These are phyloP conservation scores for Ciconia maguari DNA, from an alignment of 2,113 vertebrate genomes.

Conservation along the genomic window DNA sequence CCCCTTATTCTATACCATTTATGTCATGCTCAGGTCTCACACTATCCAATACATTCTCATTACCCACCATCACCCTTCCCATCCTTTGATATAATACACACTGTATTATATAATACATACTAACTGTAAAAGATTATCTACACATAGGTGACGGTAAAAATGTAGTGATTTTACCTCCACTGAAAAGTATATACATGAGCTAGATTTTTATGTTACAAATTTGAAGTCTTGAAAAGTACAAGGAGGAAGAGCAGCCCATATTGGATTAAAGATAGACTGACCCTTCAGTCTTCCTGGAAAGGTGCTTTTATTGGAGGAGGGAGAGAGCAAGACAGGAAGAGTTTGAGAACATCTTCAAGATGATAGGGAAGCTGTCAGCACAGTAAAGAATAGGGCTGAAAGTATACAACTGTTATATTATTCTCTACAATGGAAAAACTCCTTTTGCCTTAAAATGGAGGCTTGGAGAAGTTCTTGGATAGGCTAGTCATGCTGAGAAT, in stretches of 20 bases:
- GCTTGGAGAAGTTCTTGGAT: neutral
- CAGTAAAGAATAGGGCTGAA: neutral
- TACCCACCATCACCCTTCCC: too few species aligned
- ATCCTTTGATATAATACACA: too few species aligned
- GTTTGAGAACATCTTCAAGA: neutral
- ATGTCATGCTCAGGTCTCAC: too few species aligned
- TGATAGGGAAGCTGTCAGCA: neutral
- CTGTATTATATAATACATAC: too few species aligned
- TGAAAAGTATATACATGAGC: neutral
- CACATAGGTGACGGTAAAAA: neutral
- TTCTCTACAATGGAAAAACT: neutral
- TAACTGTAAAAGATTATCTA: neutral
- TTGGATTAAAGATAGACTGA: neutral
- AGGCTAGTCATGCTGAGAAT: neutral
- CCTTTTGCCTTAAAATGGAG: neutral
- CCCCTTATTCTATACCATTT: too few species aligned
- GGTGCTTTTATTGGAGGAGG: neutral
- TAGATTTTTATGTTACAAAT: neutral
- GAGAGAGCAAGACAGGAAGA: neutral
- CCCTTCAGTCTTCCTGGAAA: neutral
- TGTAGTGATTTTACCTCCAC: neutral
- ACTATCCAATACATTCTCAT: too few species aligned
- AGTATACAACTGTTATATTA: neutral
- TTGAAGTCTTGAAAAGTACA: neutral
- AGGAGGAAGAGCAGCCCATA: neutral